A percentile compares a stretch with the other conserved stretches of the same genome.
phyloP scores from a whole-genome alignment of 2,888 invertebrate species.

The Drosophila paranaensis region DNA sequence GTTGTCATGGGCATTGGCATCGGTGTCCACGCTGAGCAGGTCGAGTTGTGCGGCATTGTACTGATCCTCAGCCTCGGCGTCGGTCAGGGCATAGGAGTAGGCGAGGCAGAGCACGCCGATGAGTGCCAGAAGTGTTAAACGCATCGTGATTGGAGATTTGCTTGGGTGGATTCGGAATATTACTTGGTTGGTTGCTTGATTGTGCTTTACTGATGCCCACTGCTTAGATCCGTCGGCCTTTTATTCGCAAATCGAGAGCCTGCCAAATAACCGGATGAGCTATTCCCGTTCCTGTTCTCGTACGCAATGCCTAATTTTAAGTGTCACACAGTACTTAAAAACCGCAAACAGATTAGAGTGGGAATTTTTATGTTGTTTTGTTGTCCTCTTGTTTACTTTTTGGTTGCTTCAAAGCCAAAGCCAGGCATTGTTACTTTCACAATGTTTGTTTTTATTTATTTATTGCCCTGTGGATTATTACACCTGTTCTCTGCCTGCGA shows the following conservation, averaged over 20 bases:
- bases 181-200: constrained; percentile 11
- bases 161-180: neutral
- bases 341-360: constrained; percentile 28
- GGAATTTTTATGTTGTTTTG: constrained; percentile 33
- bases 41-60: constrained; percentile 10
- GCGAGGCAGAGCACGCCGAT: constrained; percentile 54
- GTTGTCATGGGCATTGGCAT: constrained; percentile 53
- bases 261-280: constrained; percentile 28
- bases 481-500: constrained; percentile 14
- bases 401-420: neutral
- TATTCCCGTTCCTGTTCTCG: constrained; percentile 40
- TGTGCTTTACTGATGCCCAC: constrained; percentile 37
- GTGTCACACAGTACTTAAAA: constrained; percentile 11
- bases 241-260: constrained; percentile 21
- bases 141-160: constrained; percentile 46
- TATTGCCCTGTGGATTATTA: constrained; percentile 17
- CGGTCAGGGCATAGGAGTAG: constrained; percentile 29
- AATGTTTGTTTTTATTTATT: constrained; percentile 27
- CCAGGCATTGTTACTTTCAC: constrained; percentile 43
- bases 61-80: neutral
- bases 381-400: constrained; percentile 4
- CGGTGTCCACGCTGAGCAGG: constrained; percentile 49
- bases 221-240: constrained; percentile 25
- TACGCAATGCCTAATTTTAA: constrained; percentile 28
- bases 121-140: constrained; percentile 54